Base-by-base conservation (phyloP, 2,888 invertebrate species). In the Leptopilina myrica region DNA sequence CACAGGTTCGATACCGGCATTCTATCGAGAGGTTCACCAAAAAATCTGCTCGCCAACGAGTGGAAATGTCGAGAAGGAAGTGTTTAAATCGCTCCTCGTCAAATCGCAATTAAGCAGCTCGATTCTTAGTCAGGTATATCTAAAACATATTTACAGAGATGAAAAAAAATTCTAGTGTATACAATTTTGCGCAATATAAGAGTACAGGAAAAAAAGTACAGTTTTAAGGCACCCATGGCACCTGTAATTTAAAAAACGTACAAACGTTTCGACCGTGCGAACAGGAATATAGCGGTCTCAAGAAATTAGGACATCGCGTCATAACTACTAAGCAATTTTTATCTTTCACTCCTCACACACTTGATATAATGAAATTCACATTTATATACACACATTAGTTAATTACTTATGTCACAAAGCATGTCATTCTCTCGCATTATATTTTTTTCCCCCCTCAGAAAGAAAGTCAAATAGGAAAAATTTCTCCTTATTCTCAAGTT, bases 1-100 rank as follows among this genome's bases (percentile, higher is more conserved):
- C 77, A 64, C 82, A 94, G 93, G 93, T 85, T 92, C 93, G 64
- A 92, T 94, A 83, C 94, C 94, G 81, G 90, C 93, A 46, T 92
- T 92, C 85, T 94, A 94, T 88, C 90, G 93, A 81, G 93, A 94
- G 87, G 91, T 93, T 81, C 93, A 92, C 87, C 93, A 93, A 87
- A 91, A 89, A 86, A 91, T 93, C 78, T 93, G 93, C 86, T 93
- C 93, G 65, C 92, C 92, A 79, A 92, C 93, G 84, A 93, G 92
- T 82, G 93, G 93, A 81, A 92, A 93, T 80, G 92, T 94, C 69
- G 92, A 93, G 82, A 91, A 92, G 78, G 93, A 94, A 86, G 92
- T 94, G 20, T 94, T 93, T 86, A 92, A 93, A 87, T 92, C 92
- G 79, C 88, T 94, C 20, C 91, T 94, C 80, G 92, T 92, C 79